Evolutionary conservation across 2,888 invertebrate genomes (phyloP).

Genomic region (Parnassius mnemosyne): DNA sequence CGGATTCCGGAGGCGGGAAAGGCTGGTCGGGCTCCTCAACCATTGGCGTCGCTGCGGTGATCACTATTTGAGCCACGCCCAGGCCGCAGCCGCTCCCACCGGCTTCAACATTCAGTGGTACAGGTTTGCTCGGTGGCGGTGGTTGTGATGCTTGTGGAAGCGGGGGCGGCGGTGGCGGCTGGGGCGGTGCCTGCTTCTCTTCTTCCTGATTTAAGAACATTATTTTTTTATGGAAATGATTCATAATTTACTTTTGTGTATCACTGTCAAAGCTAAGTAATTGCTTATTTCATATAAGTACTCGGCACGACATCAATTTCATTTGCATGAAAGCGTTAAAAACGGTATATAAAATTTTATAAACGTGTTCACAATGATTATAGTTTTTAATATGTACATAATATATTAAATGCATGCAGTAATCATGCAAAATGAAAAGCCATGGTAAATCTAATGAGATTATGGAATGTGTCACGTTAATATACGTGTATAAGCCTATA

Average conservation of each 20-base stretch:
- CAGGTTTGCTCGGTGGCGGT: slow-evolving; percentile 45
- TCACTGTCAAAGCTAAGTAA: not conserved
- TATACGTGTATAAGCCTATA: not conserved
- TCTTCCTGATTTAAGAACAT: slow-evolving; percentile 34
- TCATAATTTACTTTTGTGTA: not conserved
- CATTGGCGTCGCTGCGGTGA: slow-evolving; percentile 96
- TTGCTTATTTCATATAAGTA: too few species aligned
- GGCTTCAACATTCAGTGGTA: slow-evolving; percentile 59
- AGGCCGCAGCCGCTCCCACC: slow-evolving; percentile 82
- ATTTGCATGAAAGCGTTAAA: too few species aligned
- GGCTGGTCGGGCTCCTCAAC: slow-evolving; percentile 90
- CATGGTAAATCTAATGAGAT: slow-evolving; percentile 16
- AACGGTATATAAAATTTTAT: too few species aligned
- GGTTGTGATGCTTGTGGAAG: slow-evolving; percentile 37
- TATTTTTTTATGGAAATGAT: not conserved
- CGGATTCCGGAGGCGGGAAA: slow-evolving; percentile 83
- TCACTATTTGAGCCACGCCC: slow-evolving; percentile 93
- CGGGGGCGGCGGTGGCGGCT: not conserved
- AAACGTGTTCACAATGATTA: too few species aligned
- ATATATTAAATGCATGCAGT: slow-evolving; percentile 13
- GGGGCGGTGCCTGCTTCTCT: slow-evolving; percentile 36
- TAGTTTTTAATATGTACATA: too few species aligned
- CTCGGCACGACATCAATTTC: too few species aligned
- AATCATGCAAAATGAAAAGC: slow-evolving; percentile 24
- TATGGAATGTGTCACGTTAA: slow-evolving; percentile 7